Base-by-base conservation (phyloP, 2,113 vertebrate genomes). In the Rhinogobius similis region DNA sequence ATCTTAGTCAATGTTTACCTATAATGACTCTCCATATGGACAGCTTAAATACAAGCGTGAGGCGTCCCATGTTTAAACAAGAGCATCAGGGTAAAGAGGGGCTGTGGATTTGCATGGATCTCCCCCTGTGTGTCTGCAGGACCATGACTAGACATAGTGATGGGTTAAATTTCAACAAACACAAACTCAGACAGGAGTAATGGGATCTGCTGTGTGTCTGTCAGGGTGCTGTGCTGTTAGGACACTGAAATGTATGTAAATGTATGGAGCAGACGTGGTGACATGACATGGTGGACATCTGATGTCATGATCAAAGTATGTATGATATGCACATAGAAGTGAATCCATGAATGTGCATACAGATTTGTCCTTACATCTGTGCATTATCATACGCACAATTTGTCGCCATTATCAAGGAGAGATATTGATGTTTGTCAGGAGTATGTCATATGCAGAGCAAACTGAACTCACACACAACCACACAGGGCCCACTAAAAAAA, bases 1-100 rank as follows among this genome's bases (percentile, higher is more conserved):
- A 88, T 90, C 81, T 67, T n/a, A n/a, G 61, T 46, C 56, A 87
- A 85, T 85, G 78, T 88, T 89, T 81, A 75, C 65, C 41, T 58
- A 75, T 77, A 85, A 81, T 82, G 81, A 72, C 75, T 63, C 41
- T 61, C 11, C 4, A 14, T 18, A 56, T 55, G 72, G 75, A 79
- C 62, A 61, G 80, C 68, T 82, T 67, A 59, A 70, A 65, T 70
- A 46, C 70, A 82, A 70, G 24, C 44, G 80, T 67, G 65, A 65
- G 50, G 27, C 29, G 29, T 66, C 68, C n/a, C 62, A 59, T 82
- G 79, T 85, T 85, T 79, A 81, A 87, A 84, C 36, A 84, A 70
- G 73, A 68, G 77, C 80, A 81, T 88, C 77, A 81, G 71, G 79
- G 65, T 73, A 84, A 87, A 81, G 70, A 83, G 76, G 72, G 76